Evolutionary conservation across 2,888 invertebrate genomes (phyloP).

Genomic region (Fragum sueziense): DNA sequence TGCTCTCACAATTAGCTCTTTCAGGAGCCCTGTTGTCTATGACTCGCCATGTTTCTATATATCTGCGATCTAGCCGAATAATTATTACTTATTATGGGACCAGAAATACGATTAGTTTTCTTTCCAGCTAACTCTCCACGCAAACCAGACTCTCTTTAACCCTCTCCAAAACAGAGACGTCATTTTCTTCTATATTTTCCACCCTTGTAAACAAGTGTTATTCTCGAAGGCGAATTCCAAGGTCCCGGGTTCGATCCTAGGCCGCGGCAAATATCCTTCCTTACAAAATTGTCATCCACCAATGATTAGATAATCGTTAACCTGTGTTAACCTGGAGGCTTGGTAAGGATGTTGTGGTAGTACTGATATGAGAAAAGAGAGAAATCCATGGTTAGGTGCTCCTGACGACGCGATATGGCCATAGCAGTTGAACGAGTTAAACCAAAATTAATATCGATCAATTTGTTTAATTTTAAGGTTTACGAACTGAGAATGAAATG

Average conservation of each 20-base stretch:
- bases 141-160: neutral
- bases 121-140: too few relatives aligned
- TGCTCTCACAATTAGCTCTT: neutral
- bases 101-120: neutral
- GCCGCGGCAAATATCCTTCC: neutral
- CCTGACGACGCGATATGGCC: too few relatives aligned
- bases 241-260: neutral
- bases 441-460: too few relatives aligned
- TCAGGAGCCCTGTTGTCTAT: neutral
- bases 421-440: too few relatives aligned
- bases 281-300: too few relatives aligned
- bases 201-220: neutral
- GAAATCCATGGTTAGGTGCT: too few relatives aligned
- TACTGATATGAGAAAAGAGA: too few relatives aligned
- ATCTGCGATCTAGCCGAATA: neutral
- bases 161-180: neutral
- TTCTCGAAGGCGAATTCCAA: neutral
- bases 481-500: too few relatives aligned
- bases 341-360: too few relatives aligned
- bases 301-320: too few relatives aligned
- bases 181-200: neutral
- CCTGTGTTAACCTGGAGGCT: too few relatives aligned
- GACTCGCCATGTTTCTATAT: neutral
- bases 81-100: constrained; percentile 12
- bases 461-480: too few relatives aligned